Evolutionary conservation across 2,113 vertebrate genomes (phyloP).

Genomic region (Nothoprocta pentlandii): DNA sequence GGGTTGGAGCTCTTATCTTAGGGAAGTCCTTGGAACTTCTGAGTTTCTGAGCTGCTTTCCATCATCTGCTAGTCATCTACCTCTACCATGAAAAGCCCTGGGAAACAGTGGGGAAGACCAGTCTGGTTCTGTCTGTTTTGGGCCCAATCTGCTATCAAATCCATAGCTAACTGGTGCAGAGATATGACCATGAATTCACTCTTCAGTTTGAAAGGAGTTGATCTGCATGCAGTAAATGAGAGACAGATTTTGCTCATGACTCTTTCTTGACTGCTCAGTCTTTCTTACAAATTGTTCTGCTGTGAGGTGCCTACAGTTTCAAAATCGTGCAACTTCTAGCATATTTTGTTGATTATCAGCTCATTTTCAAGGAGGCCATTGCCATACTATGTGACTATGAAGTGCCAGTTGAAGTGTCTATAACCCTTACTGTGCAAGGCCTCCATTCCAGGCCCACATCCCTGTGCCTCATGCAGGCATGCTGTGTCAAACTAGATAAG

Average conservation of each 20-base stretch:
- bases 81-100: background rate
- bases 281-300: background rate
- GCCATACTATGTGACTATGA: background rate
- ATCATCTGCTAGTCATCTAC: background rate
- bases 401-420: background rate
- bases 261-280: background rate
- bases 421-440: background rate
- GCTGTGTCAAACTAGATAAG: constrained; percentile 24
- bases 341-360: background rate
- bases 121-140: background rate
- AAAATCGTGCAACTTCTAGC: background rate
- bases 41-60: background rate
- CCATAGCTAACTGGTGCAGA: background rate
- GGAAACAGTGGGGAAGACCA: background rate
- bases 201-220: background rate
- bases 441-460: background rate
- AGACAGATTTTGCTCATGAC: background rate
- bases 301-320: background rate
- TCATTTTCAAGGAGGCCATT: background rate
- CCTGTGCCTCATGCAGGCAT: background rate
- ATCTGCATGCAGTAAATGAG: background rate
- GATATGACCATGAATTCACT: fast-evolving
- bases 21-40: background rate
- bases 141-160: background rate
- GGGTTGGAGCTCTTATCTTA: background rate